A percentile compares a stretch with the other conserved stretches of the same genome.
phyloP scores from a whole-genome alignment of 1,140 invertebrate genomes.

The Drosophila oshimai region DNA sequence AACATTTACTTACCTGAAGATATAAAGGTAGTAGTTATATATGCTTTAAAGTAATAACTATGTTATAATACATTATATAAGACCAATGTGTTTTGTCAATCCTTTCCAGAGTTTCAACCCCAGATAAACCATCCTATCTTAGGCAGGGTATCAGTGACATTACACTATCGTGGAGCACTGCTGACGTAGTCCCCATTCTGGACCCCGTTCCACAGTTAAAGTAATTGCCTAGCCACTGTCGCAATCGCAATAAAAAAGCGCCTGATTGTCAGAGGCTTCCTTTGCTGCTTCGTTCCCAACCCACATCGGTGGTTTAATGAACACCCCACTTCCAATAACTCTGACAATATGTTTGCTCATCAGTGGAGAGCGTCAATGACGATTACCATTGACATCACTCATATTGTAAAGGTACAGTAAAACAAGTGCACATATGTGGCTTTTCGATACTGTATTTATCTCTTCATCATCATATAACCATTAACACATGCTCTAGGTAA shows the following conservation, averaged over 20 bases:
- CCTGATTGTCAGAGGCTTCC: conserved; percentile 22
- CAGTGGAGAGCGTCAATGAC: no score
- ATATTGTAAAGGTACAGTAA: no score
- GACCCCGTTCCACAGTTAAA: conserved; percentile 56
- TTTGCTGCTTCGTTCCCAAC: neutral
- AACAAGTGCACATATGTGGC: conserved; percentile 31
- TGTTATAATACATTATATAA: no score
- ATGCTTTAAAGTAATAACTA: no score
- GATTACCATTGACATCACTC: conserved; percentile 67
- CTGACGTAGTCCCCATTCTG: conserved; percentile 36
- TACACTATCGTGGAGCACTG: neutral
- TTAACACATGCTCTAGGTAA: conserved; percentile 75
- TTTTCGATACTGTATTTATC: conserved; percentile 73
- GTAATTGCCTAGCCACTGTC: conserved; percentile 59
- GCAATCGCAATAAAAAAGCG: conserved; percentile 50
- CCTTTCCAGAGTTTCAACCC: no score
- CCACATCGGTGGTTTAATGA: conserved; percentile 24
- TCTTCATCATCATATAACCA: conserved; percentile 67
- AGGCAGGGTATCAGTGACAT: neutral
- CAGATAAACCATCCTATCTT: no score
- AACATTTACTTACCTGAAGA: no score
- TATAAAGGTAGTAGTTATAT: no score
- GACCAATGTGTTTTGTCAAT: no score
- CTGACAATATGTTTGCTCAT: conserved; percentile 43
- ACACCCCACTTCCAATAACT: conserved; percentile 43